Percentiles rank a stretch among this genome's conserved stretches.
Evolutionary conservation across 2,797 vertebrate species (phyloP).

Genomic region (Neosilurus hyrtlii): DNA sequence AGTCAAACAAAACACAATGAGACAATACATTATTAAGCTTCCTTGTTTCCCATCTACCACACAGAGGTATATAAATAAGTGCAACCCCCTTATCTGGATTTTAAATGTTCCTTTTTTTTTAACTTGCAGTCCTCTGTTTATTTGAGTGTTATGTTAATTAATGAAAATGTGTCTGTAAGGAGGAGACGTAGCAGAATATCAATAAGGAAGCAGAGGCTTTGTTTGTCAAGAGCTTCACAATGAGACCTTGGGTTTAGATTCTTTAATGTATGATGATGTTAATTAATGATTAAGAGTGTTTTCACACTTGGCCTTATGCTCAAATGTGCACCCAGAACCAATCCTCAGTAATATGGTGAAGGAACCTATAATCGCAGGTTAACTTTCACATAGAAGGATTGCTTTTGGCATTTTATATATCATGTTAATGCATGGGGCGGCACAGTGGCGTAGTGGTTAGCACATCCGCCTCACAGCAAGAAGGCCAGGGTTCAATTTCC

Average conservation of each 20-base stretch:
- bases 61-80: constrained; percentile 22
- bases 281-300: constrained; percentile 35
- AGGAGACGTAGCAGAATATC: constrained; percentile 11
- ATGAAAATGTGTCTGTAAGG: constrained; percentile 11
- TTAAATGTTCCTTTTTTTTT: neutral
- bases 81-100: neutral
- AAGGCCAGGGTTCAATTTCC: too few relatives aligned
- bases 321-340: neutral
- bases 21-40: constrained; percentile 46
- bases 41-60: constrained; percentile 26
- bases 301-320: neutral
- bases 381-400: neutral
- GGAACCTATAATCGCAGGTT: neutral
- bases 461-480: too few relatives aligned
- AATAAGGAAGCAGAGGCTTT: neutral
- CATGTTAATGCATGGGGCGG: neutral
- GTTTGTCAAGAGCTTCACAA: constrained; percentile 34
- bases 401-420: neutral
- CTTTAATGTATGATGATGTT: constrained; percentile 34
- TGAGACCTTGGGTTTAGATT: constrained; percentile 26
- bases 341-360: neutral
- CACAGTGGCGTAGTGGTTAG: too few relatives aligned
- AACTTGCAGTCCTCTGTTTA: constrained; percentile 24
- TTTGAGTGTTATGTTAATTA: constrained; percentile 18
- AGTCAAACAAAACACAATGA: constrained; percentile 38